These are phyloP conservation scores for Globodera rostochiensis DNA, from an alignment of 1,140 invertebrate genomes.

Conservation along the genomic window DNA sequence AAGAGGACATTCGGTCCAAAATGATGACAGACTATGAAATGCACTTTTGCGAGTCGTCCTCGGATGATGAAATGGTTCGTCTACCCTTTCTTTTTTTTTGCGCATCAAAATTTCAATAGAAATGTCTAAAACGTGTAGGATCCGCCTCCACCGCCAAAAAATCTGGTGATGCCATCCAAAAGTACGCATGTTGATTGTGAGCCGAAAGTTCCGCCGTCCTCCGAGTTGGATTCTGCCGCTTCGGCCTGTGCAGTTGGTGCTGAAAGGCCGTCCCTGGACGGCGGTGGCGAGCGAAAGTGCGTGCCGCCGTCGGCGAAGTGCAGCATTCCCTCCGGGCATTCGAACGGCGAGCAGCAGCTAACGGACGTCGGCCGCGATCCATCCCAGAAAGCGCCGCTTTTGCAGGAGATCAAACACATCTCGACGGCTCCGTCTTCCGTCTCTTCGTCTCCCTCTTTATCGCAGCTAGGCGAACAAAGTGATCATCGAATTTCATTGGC, in stretches of 20 bases:
- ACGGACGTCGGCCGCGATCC: background rate
- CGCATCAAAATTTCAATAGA: background rate
- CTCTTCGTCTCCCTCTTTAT: slow-evolving; percentile 1
- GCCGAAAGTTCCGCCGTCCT: background rate
- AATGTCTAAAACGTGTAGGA: background rate
- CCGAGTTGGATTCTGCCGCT: background rate
- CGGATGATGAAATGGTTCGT: slow-evolving; percentile 20
- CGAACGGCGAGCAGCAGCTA: background rate
- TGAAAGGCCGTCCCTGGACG: background rate
- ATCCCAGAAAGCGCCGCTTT: background rate
- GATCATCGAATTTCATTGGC: background rate
- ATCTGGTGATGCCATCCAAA: background rate
- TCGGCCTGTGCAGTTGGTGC: background rate
- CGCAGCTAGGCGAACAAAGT: background rate
- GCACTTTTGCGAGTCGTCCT: slow-evolving; percentile 17
- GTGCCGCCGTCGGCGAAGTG: background rate
- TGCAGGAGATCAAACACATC: background rate
- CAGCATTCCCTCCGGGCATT: background rate
- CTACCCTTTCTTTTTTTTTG: background rate
- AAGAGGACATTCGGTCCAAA: slow-evolving; percentile 24
- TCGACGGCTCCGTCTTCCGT: background rate
- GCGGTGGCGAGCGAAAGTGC: background rate
- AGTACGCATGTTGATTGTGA: background rate
- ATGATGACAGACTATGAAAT: slow-evolving; percentile 28
- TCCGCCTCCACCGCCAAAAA: slow-evolving; percentile 25